Base-by-base conservation (phyloP, 2,113 vertebrate genomes). In the Chelonoidis abingdonii region DNA sequence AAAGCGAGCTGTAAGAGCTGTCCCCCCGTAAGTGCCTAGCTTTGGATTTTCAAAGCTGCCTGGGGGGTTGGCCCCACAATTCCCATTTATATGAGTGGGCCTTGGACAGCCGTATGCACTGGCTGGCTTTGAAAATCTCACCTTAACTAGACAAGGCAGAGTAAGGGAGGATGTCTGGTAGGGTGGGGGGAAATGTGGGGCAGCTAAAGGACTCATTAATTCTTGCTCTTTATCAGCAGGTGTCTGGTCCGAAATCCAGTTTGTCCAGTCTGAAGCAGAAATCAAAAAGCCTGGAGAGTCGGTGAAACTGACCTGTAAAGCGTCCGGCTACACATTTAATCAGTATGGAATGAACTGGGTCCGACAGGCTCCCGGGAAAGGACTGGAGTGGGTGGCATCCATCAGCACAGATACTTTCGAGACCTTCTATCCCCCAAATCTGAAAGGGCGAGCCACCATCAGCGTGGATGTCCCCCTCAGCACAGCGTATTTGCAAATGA, bases 371-470 rank as follows among this genome's bases (percentile, higher is more conserved):
- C 84, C 92, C 47, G 94, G 92, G 72, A 92, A 89, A 89, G 89
- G 89, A 81, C 80, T 92, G 79, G 83, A 86, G 44, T 92, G 92
- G 84, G 38, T 95, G 2, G 80, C 75, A 24, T 9, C 29, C 0
- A 95, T 92, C 93, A 21, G 69, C 19, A 72, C 35, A 96, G 94
- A 88, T 97, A 95, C 96, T 96, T 97, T 62, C 3, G n/a, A 72
- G 35, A 38, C 69, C 21, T 72, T 72, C 69, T 38, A 38, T 11
- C 38, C n/a, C 38, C 10, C 11, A 24, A 24, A 24, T 75, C 38
- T 75, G 21, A 75, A 38, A 38, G 35, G n/a, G n/a, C 21, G 5
- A 41, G 38, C 1, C 38, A 41, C 69, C 35, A 41, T 24, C 21
- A 75, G n/a, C 9, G 21, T 75, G 17, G 69, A 75, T 3, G 38